Conservation (phyloP, 2,797 vertebrate genomes). For the Spinus pinus region DNA sequence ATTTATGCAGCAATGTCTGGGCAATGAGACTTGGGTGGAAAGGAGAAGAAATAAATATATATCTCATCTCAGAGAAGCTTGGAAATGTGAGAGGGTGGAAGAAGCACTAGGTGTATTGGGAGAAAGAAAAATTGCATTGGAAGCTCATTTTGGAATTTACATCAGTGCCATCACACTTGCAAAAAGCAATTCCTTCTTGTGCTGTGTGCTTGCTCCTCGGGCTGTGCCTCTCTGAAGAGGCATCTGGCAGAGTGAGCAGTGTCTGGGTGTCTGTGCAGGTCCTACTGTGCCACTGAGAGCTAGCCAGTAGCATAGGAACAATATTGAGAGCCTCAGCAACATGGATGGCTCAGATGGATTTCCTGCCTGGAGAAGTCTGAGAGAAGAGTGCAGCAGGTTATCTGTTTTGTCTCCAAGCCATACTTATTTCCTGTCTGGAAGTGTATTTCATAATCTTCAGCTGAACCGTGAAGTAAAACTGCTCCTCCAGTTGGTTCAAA, state of each 20-base stretch:
- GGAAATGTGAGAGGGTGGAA: neutral
- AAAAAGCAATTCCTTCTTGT: neutral
- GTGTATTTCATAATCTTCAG: neutral
- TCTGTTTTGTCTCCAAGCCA: neutral
- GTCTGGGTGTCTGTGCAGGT: neutral
- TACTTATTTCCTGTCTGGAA: neutral
- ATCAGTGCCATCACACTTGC: neutral
- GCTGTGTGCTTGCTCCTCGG: neutral
- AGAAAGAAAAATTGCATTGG: neutral
- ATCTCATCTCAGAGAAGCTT: neutral
- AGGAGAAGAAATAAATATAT: neutral
- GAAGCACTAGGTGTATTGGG: neutral
- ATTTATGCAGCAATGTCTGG: neutral
- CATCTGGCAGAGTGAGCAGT: neutral
- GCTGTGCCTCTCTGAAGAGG: neutral
- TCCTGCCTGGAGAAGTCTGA: neutral
- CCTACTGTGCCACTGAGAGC: accelerated
- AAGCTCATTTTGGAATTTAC: neutral
- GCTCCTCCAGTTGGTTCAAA: neutral
- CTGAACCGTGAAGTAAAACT: neutral
- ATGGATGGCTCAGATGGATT: neutral
- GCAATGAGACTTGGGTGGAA: neutral
- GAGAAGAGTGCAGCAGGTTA: neutral
- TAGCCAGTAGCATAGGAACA: accelerated
- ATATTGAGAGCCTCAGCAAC: neutral